phyloP scores from a whole-genome alignment of 2,113 vertebrate species.

The Sapajus apella region DNA sequence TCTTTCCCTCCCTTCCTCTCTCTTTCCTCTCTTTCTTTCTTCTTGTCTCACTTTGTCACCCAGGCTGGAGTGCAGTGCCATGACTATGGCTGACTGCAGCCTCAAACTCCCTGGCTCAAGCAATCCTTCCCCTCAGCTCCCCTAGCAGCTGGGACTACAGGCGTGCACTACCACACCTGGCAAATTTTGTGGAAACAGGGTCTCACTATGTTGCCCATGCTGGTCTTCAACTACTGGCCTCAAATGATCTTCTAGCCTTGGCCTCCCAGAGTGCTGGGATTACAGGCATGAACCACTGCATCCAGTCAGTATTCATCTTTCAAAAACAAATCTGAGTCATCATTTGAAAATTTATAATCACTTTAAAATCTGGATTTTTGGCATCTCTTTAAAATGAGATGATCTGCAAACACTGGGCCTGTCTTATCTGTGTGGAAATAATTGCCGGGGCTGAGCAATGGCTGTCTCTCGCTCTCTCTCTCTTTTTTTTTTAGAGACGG shows the following conservation, averaged over 20 bases:
- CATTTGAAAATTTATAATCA: slow-evolving; percentile 67
- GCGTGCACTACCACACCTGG: neutral
- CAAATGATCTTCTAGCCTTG: neutral
- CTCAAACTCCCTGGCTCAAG: neutral
- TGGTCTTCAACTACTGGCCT: neutral
- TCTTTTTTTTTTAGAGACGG: too few relatives aligned
- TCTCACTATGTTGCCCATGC: neutral
- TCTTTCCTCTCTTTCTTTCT: neutral
- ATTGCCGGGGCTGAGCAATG: neutral
- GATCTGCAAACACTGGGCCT: neutral
- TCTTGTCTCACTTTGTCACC: neutral
- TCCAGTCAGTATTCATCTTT: slow-evolving; percentile 27
- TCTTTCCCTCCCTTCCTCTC: too few relatives aligned
- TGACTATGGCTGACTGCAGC: neutral
- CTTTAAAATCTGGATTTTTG: neutral
- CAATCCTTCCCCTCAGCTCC: neutral
- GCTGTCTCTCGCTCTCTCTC: neutral
- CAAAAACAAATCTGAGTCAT: slow-evolving; percentile 75
- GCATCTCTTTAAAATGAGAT: neutral
- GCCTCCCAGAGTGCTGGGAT: neutral
- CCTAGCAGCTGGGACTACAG: neutral
- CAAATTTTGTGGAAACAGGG: neutral
- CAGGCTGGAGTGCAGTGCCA: neutral
- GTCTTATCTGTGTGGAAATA: neutral
- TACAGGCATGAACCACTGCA: neutral